Percentiles rank a stretch among this genome's conserved stretches.
Evolutionary conservation across 2,797 vertebrate genomes (phyloP).

Genomic region (Gymnoscopelus braueri): DNA sequence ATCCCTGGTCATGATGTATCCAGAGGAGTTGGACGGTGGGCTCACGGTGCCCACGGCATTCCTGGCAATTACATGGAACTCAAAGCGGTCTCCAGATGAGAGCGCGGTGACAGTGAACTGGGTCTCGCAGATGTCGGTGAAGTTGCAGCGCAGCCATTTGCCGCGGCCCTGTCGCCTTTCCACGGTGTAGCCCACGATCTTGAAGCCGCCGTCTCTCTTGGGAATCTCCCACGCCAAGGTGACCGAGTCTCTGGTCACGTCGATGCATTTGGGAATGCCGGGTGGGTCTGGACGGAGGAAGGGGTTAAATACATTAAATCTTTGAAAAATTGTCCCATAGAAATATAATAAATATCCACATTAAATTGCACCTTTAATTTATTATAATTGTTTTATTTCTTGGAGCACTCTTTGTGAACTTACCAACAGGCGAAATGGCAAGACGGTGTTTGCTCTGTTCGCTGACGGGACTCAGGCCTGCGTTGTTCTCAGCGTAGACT

Average conservation of each 20-base stretch:
- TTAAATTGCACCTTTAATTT: background rate
- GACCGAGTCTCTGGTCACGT: constrained; percentile 96
- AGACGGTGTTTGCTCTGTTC: constrained; percentile 96
- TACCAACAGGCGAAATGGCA: constrained; percentile 97
- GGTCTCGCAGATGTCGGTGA: constrained; percentile 93
- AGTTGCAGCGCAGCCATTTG: constrained; percentile 97
- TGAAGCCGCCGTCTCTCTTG: constrained; percentile 93
- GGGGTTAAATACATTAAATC: background rate
- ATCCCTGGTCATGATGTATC: constrained; percentile 97
- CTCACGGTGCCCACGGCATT: constrained; percentile 97
- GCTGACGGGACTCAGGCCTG: constrained; percentile 90
- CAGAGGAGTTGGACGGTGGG: constrained; percentile 97
- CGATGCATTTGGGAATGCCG: constrained; percentile 95
- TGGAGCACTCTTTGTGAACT: constrained; percentile 67
- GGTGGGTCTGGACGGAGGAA: constrained; percentile 87
- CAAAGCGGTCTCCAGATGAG: constrained; percentile 92
- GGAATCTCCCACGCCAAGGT: constrained; percentile 95
- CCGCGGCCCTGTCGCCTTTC: constrained; percentile 92
- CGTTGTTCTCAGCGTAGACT: constrained; percentile 95
- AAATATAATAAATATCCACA: no score
- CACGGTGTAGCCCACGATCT: constrained; percentile 95
- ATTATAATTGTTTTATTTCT: background rate
- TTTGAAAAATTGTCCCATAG: no score
- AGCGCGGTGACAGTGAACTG: constrained; percentile 95
- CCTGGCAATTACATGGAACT: constrained; percentile 97